Evolutionary conservation across 2,888 invertebrate genomes (phyloP).

Genomic region (Micoletzkya japonica): DNA sequence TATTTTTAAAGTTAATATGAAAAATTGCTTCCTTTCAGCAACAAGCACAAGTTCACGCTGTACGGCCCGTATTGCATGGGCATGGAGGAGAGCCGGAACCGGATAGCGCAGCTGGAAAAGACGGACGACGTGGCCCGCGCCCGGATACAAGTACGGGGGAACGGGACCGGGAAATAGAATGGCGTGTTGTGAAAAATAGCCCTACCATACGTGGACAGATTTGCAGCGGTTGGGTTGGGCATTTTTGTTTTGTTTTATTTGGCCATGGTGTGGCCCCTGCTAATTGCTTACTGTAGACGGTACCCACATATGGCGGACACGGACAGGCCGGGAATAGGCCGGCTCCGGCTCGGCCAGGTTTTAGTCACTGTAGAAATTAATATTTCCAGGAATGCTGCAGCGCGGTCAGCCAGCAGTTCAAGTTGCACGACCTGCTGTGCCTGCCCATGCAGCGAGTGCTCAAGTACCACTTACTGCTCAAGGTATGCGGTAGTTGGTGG

Average conservation of each 20-base stretch:
- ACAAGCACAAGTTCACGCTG: constrained; percentile 85
- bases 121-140: constrained; percentile 31
- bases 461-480: constrained; percentile 90
- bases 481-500: constrained; percentile 67
- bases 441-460: constrained; percentile 98
- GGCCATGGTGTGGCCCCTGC: too few relatives aligned
- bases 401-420: constrained; percentile 80
- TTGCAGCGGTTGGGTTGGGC: too few relatives aligned
- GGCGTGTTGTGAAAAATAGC: too few relatives aligned
- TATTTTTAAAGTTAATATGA: not conserved
- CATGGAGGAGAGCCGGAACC: constrained; percentile 83
- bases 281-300: too few relatives aligned
- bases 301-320: too few relatives aligned
- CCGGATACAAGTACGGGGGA: constrained; percentile 32
- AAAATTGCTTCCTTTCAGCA: constrained; percentile 66
- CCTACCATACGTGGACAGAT: too few relatives aligned
- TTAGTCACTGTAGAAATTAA: too few relatives aligned
- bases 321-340: too few relatives aligned
- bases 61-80: constrained; percentile 96
- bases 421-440: constrained; percentile 88
- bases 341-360: too few relatives aligned
- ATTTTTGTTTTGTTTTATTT: too few relatives aligned
- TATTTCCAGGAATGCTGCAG: constrained; percentile 82
- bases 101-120: constrained; percentile 74
- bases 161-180: too few relatives aligned